phyloP scores from a whole-genome alignment of 2,113 vertebrate genomes.

The Oriolus oriolus region DNA sequence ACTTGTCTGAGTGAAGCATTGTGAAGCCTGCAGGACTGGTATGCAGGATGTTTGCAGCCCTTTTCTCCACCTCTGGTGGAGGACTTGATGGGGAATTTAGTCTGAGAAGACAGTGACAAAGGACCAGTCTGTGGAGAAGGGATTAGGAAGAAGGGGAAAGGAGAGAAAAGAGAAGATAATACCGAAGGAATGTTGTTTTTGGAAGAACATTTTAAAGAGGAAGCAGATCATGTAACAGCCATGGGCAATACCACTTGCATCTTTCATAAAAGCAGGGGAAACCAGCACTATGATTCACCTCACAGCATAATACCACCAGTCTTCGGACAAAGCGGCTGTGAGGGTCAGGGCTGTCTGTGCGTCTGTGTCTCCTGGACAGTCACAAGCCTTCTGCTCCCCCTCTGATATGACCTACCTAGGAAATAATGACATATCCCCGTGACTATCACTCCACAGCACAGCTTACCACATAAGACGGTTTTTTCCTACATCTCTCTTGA shows the following conservation, averaged over 20 bases:
- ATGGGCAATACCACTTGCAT: conserved; percentile 3
- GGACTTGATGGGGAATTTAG: background rate
- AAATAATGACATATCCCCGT: background rate
- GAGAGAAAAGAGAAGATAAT: conserved; percentile 30
- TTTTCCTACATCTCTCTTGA: background rate
- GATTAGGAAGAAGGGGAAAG: background rate
- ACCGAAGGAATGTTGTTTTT: conserved; percentile 44
- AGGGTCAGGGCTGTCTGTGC: background rate
- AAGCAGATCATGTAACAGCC: conserved; percentile 32
- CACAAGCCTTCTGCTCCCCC: background rate
- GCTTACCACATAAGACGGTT: background rate
- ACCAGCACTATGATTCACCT: background rate
- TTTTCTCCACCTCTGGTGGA: background rate
- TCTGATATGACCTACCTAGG: background rate
- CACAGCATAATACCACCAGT: background rate
- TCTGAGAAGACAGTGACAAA: conserved; percentile 11
- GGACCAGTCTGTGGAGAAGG: background rate
- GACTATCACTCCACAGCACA: background rate
- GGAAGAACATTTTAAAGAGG: conserved; percentile 28
- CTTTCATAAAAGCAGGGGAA: conserved; percentile 11
- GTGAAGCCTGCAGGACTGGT: background rate
- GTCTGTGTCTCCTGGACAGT: background rate
- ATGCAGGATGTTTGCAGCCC: background rate
- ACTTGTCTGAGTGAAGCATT: background rate
- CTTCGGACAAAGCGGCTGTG: background rate